Percentiles rank a stretch among this genome's conserved stretches.
These are phyloP conservation scores for Pseudococcus jackbeardsleyi DNA, from an alignment of 2,888 invertebrate genomes.

Conservation along the genomic window DNA sequence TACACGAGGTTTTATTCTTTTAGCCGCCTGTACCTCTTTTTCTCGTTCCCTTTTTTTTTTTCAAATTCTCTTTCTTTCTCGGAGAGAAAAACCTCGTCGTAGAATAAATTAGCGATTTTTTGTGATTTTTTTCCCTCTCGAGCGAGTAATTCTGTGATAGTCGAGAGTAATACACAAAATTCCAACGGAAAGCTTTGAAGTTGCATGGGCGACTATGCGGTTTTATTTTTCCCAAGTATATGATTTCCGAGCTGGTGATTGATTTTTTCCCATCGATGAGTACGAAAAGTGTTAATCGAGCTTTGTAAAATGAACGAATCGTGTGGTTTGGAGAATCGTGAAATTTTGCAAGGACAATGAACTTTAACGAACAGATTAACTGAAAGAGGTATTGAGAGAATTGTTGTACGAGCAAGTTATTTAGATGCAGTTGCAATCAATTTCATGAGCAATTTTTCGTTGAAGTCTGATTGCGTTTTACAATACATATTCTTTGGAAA, in stretches of 20 bases:
- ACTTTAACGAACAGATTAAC: background rate
- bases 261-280: background rate
- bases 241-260: background rate
- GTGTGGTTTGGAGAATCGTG: background rate
- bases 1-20: conserved; percentile 31
- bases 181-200: background rate
- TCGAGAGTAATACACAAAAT: too few species aligned
- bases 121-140: background rate
- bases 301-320: background rate
- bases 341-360: background rate
- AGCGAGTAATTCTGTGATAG: too few species aligned
- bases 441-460: too few species aligned
- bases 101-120: conserved; percentile 41
- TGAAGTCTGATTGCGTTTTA: too few species aligned
- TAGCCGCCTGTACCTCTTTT: background rate
- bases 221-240: background rate
- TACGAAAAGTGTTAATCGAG: background rate
- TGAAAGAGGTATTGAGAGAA: background rate
- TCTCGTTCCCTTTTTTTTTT: conserved; percentile 2
- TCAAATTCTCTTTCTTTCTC: background rate
- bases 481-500: too few species aligned
- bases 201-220: background rate
- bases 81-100: background rate
- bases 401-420: background rate
- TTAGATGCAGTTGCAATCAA: background rate